phyloP scores from a whole-genome alignment of 2,797 vertebrate genomes.

The Pelodytes ibericus region DNA sequence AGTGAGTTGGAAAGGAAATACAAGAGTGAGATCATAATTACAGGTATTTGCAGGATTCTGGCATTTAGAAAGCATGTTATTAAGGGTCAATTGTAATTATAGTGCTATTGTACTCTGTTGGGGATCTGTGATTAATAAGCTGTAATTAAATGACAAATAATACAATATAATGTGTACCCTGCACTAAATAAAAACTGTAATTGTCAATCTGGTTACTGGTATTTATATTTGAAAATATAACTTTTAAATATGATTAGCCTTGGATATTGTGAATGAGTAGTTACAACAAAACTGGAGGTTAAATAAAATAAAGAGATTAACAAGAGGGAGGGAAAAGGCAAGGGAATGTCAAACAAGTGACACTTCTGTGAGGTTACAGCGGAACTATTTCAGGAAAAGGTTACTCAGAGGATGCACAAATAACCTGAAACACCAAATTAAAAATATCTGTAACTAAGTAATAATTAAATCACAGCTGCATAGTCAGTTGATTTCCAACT shows the following conservation, averaged over 20 bases:
- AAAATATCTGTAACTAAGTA: no score
- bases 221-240: conserved; percentile 41
- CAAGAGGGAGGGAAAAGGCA: no score
- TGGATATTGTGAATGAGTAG: background rate
- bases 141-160: conserved; percentile 50
- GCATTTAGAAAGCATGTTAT: conserved; percentile 38
- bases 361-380: no score
- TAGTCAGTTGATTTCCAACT: no score
- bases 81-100: conserved; percentile 49
- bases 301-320: background rate
- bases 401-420: no score
- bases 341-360: no score
- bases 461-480: no score
- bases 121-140: conserved; percentile 41
- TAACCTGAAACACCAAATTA: no score
- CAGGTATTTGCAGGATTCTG: conserved; percentile 29
- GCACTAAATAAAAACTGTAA: conserved; percentile 39
- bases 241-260: conserved; percentile 38
- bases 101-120: conserved; percentile 30
- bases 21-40: conserved; percentile 37
- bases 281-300: background rate
- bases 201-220: conserved; percentile 5
- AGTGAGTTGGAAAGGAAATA: conserved; percentile 7
- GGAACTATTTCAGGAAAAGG: no score
- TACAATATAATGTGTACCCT: conserved; percentile 23